phyloP scores from a whole-genome alignment of 2,113 vertebrate genomes.

The Isichthys henryi region DNA sequence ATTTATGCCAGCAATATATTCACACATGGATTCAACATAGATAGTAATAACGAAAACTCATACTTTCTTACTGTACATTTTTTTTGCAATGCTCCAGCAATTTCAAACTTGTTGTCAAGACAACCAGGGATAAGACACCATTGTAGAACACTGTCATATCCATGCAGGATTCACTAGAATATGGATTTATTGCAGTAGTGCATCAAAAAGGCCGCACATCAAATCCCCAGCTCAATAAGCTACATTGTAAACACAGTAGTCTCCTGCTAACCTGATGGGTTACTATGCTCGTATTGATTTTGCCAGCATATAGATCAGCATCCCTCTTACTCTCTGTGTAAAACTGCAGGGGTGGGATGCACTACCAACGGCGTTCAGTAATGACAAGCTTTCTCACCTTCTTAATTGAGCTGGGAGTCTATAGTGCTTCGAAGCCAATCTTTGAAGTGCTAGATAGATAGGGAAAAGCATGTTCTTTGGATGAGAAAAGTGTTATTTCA shows the following conservation, averaged over 20 bases:
- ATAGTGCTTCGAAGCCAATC: not conserved
- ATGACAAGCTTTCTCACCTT: not conserved
- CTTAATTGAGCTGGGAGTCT: not conserved
- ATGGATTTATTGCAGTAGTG: constrained; percentile 1
- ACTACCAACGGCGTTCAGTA: not conserved
- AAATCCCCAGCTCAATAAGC: constrained; percentile 8
- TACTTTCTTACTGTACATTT: not conserved
- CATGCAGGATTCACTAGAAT: constrained; percentile 2
- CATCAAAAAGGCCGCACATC: not conserved
- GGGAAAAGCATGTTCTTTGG: not conserved
- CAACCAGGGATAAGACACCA: constrained; percentile 2
- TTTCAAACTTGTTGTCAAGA: constrained; percentile 17
- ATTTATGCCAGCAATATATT: not conserved
- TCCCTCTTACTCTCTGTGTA: not conserved
- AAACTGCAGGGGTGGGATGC: not conserved
- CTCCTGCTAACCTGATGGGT: not conserved
- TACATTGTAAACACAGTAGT: not conserved
- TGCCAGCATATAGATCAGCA: not conserved
- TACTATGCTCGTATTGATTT: not conserved
- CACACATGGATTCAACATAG: not conserved
- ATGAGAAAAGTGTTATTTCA: not conserved
- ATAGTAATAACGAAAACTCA: not conserved
- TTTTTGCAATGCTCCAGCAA: not conserved
- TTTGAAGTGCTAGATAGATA: not conserved
- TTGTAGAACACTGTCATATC: constrained; percentile 1